Evolutionary conservation across 2,888 invertebrate genomes (phyloP).

Genomic region (Pherbina coryleti): DNA sequence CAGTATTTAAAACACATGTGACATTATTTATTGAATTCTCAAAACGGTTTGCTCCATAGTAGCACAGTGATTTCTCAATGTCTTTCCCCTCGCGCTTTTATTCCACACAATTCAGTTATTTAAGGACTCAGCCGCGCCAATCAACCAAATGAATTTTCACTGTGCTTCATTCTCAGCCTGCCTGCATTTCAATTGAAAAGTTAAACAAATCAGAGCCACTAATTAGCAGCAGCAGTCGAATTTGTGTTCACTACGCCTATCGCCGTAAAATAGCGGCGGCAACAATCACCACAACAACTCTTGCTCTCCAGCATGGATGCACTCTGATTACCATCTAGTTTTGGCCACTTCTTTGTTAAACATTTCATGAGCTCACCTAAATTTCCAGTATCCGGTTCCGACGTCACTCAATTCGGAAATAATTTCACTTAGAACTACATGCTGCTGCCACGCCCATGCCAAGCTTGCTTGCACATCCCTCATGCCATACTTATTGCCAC

Average conservation of each 20-base stretch:
- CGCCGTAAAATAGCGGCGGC: neutral
- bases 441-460: neutral
- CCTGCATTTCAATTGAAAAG: constrained; percentile 26
- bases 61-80: no score
- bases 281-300: no score
- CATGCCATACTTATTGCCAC: neutral
- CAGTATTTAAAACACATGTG: no score
- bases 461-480: neutral
- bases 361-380: neutral
- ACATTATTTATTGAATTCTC: no score
- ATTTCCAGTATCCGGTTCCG: neutral
- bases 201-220: constrained; percentile 33
- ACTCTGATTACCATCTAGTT: neutral
- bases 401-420: constrained; percentile 7
- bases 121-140: neutral
- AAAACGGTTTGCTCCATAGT: no score
- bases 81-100: no score
- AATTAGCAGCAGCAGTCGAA: constrained; percentile 14
- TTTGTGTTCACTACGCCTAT: neutral
- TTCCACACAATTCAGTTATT: neutral
- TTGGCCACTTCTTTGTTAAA: neutral
- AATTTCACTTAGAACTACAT: neutral
- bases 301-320: neutral
- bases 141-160: constrained; percentile 24
- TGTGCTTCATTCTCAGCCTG: neutral